Base-by-base conservation (phyloP, 2,113 vertebrate species). In the Chaetops frenatus region DNA sequence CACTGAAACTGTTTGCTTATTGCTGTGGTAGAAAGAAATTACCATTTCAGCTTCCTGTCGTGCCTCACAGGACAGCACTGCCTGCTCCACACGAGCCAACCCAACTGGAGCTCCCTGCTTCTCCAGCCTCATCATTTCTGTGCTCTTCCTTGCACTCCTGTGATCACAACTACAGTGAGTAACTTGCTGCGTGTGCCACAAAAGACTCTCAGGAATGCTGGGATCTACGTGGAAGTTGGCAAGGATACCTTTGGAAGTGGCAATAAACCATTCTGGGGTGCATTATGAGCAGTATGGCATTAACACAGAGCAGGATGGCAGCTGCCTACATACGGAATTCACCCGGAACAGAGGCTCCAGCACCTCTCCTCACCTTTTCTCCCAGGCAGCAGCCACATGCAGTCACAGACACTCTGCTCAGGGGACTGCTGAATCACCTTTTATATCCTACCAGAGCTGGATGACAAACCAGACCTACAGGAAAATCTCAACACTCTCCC, bases 1-100 rank as follows among this genome's bases (percentile, higher is more conserved):
- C 65, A 78, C 72, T 64, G 51, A 94, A 96, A 50, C 45, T 48
- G 28, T 94, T 88, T 91, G 72, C 90, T 96, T 92, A 74, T 51
- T 83, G 56, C 56, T 92, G 45, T 53, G 16, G 36, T 50, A 76
- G 61, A 51, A 77, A 54, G 44, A 84, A 92, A 92, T 74, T 36
- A 74, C 25, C 16, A 53, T 91, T 92, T 86, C 36, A 53, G 83
- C 28, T 61, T 74, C 53, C 23, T 60, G 40, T 28, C 4, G 24
- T 25, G 60, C 70, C 86, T 45, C 66, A 80, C 54, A 74, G 64
- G 72, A 65, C 53, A 73, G 72, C 42, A 25, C 29, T 44, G 61
- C 24, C 56, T 69, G 61, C 57, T 79, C 65, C n/a, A 17, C 19
- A 24, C 6, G 62, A 88, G 62, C 42, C 7, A 4, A 24, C 42